Base-by-base conservation (phyloP, 2,888 invertebrate genomes). In the Calliopum simillimum region DNA sequence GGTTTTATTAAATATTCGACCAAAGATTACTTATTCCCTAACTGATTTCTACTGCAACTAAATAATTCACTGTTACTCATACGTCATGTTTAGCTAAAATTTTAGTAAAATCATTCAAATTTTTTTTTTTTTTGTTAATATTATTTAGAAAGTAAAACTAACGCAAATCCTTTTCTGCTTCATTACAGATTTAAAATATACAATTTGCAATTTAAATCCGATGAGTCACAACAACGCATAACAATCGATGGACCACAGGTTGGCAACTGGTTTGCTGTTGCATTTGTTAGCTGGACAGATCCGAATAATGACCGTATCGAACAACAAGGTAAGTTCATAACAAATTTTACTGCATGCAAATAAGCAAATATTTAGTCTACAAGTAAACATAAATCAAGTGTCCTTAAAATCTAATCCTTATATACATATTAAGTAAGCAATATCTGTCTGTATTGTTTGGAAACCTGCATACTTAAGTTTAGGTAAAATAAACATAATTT, bases 191-290 rank as follows among this genome's bases (percentile, higher is more conserved):
- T 81, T 70, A 86, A 88, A 71, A 86, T 90, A 63, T 88, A 90
- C 78, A 87, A 88, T 21, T 78, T 91, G 53, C 88, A 91, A 72
- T 86, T 93, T 75, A 79, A 87, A 70, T 92, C 93, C 0, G 88
- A 92, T 79, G 90, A 90, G 25, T 87, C 85, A 65, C 89, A 90
- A 77, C 87, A 87, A 59, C 88, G 89, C 44, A 89, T 91, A 69
- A 88, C 87, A 65, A 88, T 93, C 73, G 86, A 87, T 33, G 90
- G 91, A 71, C 94, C 94, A 0, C 87, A 88, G 68, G 90, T 93
- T 0, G 94, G 95, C 1, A 91, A 91, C 79, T 95, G 94, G 93
- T 95, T 92, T 86, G 93, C 91, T 0, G 89, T 93, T 67, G 91
- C 92, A 8, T 95, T 94, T 84, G 88, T 93, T 72, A 90, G 92